Evolutionary conservation across 2,888 invertebrate species (phyloP).

Genomic region (Drosophila paramelanica): DNA sequence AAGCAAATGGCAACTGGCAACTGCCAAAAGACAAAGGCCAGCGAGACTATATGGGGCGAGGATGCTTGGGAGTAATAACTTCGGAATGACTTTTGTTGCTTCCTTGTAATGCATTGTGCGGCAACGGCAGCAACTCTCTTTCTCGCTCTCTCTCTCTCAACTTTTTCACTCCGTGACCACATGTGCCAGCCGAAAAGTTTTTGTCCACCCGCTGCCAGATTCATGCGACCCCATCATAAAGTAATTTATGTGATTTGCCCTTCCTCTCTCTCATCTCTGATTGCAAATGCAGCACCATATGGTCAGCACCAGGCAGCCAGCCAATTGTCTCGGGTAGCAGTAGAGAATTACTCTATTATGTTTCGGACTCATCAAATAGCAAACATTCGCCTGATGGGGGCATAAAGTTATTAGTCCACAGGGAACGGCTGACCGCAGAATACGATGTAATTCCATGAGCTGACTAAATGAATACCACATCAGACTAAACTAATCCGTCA

Average conservation of each 20-base stretch:
- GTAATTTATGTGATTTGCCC: conserved; percentile 77
- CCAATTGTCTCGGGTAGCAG: conserved; percentile 62
- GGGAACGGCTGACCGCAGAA: conserved; percentile 28
- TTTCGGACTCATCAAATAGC: conserved; percentile 41
- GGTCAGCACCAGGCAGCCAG: conserved; percentile 38
- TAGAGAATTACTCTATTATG: conserved; percentile 74
- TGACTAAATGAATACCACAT: conserved; percentile 63
- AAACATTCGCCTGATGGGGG: conserved; percentile 39
- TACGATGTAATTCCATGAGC: conserved; percentile 28
- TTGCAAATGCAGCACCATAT: conserved; percentile 76
- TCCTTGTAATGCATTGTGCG: conserved; percentile 66
- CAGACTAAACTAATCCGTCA: conserved; percentile 68
- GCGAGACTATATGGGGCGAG: not conserved
- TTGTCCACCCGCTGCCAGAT: conserved; percentile 51
- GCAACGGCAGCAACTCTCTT: conserved; percentile 31
- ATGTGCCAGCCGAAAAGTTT: conserved; percentile 68
- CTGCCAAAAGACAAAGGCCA: conserved; percentile 37
- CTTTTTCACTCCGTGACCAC: conserved; percentile 69
- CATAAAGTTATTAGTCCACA: conserved; percentile 71
- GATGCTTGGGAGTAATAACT: conserved; percentile 66
- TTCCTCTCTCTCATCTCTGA: conserved; percentile 39
- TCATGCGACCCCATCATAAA: conserved; percentile 75
- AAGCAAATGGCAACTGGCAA: conserved; percentile 57
- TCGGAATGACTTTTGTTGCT: conserved; percentile 78
- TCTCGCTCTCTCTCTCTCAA: conserved; percentile 5